Conservation (phyloP, 2,888 invertebrate genomes). For the Sinodicranocentrus sp. region DNA sequence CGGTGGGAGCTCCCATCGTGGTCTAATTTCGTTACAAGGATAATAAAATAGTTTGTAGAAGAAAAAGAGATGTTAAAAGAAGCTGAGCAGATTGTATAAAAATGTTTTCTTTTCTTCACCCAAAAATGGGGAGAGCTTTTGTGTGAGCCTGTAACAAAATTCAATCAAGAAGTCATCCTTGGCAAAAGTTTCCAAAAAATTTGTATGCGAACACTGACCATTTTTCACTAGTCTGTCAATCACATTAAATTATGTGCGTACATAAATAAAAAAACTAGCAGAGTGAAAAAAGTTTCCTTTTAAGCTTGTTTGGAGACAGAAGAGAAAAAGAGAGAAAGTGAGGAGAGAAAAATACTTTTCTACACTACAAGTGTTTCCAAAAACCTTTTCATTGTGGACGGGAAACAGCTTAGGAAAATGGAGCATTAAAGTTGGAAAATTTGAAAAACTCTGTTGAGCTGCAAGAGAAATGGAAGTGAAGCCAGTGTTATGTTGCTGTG, state of each 20-base stretch:
- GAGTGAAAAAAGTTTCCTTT: background rate
- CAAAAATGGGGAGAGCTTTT: no score
- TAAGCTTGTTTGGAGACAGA: background rate
- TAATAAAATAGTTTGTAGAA: no score
- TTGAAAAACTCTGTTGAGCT: background rate
- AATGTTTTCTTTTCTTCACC: no score
- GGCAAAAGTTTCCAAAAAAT: constrained; percentile 29
- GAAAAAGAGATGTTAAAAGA: no score
- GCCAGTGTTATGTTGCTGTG: background rate
- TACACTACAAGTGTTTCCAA: constrained; percentile 14
- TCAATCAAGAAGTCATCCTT: constrained; percentile 3
- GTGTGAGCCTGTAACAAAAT: no score
- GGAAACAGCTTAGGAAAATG: background rate
- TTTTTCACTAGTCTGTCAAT: constrained; percentile 65
- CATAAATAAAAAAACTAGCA: constrained; percentile 53
- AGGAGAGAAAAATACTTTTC: background rate
- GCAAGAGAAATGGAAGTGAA: background rate
- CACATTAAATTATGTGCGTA: constrained; percentile 61
- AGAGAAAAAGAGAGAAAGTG: background rate
- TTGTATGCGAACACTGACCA: constrained; percentile 56
- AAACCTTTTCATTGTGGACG: constrained; percentile 2
- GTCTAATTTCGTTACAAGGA: no score
- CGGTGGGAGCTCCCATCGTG: no score
- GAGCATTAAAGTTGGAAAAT: background rate
- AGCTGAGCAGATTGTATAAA: no score